Evolutionary conservation across 2,113 vertebrate species (phyloP), one percentile per base, ranked within the genome.

Genomic region (Aramus guarauna): DNA sequence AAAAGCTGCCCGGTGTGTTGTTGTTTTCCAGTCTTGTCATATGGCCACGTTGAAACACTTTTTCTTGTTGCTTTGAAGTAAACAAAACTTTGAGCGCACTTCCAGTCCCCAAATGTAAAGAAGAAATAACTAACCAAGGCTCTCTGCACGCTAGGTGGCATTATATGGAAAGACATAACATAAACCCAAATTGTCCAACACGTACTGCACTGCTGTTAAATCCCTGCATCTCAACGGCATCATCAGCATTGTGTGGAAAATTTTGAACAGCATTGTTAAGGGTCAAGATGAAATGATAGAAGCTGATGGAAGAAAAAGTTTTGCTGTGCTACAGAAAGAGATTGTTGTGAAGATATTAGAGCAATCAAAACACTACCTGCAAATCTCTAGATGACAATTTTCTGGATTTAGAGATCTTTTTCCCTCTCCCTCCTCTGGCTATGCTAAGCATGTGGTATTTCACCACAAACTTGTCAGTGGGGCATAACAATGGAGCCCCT

Each of bases 61-160:
- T 66, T 63, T 60, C 26, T 56, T 52, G 37, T 71, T 45, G 43
- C 64, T 77, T 88, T 64, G 37, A 87, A 76, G 66, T 34, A 62
- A 96, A 69, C 22, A 87, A 32, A 96, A 91, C 15, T 97, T 95
- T 23, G 45, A 9, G 73, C 14, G 12, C 4, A 0, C 19, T 77
- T 84, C 3, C 17, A 12, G 4, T 50, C 26, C 22, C 52, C n/a
- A 21, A 43, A 86, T 1, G 4, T 3, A n/a, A 30, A 22, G 59
- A 56, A 64, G n/a, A 45, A 34, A 29, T 34, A 59, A 6, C 19
- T 41, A 56, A 37, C 41, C 3, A 5, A 34, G 82, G 1, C 7
- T 26, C 24, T 7, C 5, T 62, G 43, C 53, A 95, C 98, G 0
- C 97, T 98, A 98, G 98, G 50, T 98, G 98, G 97, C 98, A 93